Percentiles rank a stretch among this genome's conserved stretches.
These are phyloP conservation scores for Cylindroiulus punctatus DNA, from an alignment of 2,888 invertebrate species.

Conservation along the genomic window DNA sequence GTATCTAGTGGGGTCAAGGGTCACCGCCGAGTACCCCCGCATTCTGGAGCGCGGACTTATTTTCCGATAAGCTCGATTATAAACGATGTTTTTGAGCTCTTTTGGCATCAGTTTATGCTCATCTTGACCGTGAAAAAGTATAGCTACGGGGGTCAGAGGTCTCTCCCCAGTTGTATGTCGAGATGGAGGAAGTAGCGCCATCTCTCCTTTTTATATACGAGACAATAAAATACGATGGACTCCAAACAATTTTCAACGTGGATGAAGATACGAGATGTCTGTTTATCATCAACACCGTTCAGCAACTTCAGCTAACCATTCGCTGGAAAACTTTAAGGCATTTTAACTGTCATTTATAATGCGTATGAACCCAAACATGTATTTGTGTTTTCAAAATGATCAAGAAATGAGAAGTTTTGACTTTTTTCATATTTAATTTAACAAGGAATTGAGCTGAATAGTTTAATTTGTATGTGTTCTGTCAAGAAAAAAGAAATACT, in stretches of 20 bases:
- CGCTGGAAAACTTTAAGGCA: no score
- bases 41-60: background rate
- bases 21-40: background rate
- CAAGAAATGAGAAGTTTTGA: no score
- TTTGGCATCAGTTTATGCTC: background rate
- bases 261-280: background rate
- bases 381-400: no score
- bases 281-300: background rate
- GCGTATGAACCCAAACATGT: no score
- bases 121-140: conserved; percentile 19
- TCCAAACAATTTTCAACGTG: background rate
- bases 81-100: background rate
- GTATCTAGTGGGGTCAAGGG: background rate
- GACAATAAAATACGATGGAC: background rate
- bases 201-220: background rate
- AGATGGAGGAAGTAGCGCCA: background rate
- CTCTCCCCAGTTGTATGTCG: background rate
- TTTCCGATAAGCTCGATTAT: conserved; percentile 1
- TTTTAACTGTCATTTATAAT: no score
- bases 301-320: background rate
- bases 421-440: no score
- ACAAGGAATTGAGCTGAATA: no score
- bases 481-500: no score
- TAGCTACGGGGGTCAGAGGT: background rate
- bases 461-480: no score